Evolutionary conservation across 2,113 vertebrate species (phyloP).

Genomic region (Urocitellus parryii): DNA sequence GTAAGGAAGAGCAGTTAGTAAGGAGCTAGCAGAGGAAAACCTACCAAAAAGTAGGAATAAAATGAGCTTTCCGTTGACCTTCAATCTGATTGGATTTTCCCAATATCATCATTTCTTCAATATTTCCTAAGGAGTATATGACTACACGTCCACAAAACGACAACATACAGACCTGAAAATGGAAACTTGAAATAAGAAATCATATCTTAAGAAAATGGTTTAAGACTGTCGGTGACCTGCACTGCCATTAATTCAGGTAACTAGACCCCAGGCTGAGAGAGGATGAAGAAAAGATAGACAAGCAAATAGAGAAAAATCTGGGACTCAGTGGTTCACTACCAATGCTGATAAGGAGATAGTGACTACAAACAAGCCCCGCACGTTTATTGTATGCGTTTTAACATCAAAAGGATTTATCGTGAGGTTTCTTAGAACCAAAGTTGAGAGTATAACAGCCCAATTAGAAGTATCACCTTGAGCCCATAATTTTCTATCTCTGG

Average conservation of each 20-base stretch:
- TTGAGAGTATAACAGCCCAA: too few species aligned
- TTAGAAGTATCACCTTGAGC: too few species aligned
- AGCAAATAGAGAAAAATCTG: too few species aligned
- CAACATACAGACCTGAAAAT: not conserved
- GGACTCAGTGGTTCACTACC: too few species aligned
- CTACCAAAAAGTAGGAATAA: not conserved
- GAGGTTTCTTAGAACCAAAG: too few species aligned
- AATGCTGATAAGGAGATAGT: too few species aligned
- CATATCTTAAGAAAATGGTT: not conserved
- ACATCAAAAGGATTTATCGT: too few species aligned
- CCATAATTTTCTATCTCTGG: too few species aligned
- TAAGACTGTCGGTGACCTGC: not conserved
- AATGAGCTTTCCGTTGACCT: not conserved
- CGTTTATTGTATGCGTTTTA: too few species aligned
- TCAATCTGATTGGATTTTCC: not conserved
- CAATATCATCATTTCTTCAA: not conserved
- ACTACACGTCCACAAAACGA: not conserved
- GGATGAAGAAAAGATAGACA: too few species aligned
- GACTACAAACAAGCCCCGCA: too few species aligned
- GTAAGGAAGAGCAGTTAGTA: not conserved
- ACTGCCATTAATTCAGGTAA: too few species aligned
- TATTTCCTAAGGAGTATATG: not conserved
- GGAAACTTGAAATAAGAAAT: not conserved
- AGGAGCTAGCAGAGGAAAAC: not conserved
- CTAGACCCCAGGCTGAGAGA: rapidly evolving